Conservation (phyloP, 2,113 vertebrate species). For the Malaclemys terrapin region DNA sequence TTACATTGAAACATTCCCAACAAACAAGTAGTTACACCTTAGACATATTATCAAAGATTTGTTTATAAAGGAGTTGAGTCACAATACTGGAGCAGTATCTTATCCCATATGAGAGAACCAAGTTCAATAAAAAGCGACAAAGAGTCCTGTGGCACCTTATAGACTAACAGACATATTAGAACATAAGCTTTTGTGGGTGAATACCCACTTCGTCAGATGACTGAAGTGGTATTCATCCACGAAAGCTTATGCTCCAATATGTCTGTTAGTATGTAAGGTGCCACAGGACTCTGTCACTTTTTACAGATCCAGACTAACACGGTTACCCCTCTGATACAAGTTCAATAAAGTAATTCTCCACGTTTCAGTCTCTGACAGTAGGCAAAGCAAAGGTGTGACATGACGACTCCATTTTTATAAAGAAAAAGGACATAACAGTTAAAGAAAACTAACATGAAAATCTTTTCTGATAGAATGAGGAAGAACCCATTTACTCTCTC, state of each 20-base stretch:
- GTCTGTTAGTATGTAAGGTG: too few relatives aligned
- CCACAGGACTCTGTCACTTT: too few relatives aligned
- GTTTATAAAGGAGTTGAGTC: background rate
- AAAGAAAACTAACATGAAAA: background rate
- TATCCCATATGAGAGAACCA: background rate
- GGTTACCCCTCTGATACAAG: too few relatives aligned
- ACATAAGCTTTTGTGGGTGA: too few relatives aligned
- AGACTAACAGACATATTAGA: too few relatives aligned
- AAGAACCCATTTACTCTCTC: background rate
- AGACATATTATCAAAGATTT: conserved; percentile 39
- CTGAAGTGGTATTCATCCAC: too few relatives aligned
- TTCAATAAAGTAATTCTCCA: conserved; percentile 12
- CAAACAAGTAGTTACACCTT: conserved; percentile 34
- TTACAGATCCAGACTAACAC: too few relatives aligned
- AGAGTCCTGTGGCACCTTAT: too few relatives aligned
- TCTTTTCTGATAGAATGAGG: background rate
- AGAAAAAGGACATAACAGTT: conserved; percentile 29
- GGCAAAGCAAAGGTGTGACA: background rate
- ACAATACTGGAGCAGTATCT: background rate
- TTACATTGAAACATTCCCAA: background rate
- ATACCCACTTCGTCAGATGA: too few relatives aligned
- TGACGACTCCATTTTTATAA: background rate
- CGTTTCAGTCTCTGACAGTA: background rate
- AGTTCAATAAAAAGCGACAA: background rate
- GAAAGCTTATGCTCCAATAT: too few relatives aligned